Evolutionary conservation across 2,113 vertebrate genomes (phyloP), one percentile per base, ranked within the genome.

Genomic region (Symphodus melops): DNA sequence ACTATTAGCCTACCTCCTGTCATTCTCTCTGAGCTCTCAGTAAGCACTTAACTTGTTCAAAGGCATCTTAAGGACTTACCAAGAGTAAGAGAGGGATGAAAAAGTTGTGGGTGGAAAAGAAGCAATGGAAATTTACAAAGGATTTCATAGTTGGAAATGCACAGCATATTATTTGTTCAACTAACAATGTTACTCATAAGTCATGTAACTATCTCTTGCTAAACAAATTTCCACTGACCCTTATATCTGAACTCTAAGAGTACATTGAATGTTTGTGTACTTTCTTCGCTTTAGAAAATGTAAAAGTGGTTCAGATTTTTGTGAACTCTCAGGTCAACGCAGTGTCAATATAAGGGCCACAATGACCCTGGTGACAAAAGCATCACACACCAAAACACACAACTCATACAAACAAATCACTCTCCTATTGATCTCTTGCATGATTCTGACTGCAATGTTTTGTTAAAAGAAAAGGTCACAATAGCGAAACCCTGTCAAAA

Each of bases 11-110:
- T 33, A 88, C 72, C 81, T 79, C 39, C 69, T 20, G 81, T 86
- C 73, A 73, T 63, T 72, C 69, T 68, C 62, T 62, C 59, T 76
- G 72, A 87, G 80, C 53, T 78, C 80, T 81, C 59, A 89, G 86
- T 87, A 86, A 63, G 69, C 70, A 71, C 82, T 90, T 64, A 79
- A 65, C 68, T 76, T 77, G 65, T 13, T 73, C 46, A 81, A 70
- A 60, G 65, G 70, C 70, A 55, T 82, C 75, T 85, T 61, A 88
- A 72, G 11, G 67, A 75, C 13, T 61, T 63, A 68, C 53, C 46
- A 81, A 85, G 70, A 64, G 59, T 25, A n/a, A 58, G 28, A 46
- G 36, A 44, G n/a, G 17, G 51, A 64, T 44, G 65, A 21, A 53
- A 65, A 9, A 21, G 20, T 17, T 13, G 23, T 69, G 67, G 69